These are phyloP conservation scores for Steinernema hermaphroditum DNA, from an alignment of 2,888 invertebrate genomes.

Conservation along the genomic window DNA sequence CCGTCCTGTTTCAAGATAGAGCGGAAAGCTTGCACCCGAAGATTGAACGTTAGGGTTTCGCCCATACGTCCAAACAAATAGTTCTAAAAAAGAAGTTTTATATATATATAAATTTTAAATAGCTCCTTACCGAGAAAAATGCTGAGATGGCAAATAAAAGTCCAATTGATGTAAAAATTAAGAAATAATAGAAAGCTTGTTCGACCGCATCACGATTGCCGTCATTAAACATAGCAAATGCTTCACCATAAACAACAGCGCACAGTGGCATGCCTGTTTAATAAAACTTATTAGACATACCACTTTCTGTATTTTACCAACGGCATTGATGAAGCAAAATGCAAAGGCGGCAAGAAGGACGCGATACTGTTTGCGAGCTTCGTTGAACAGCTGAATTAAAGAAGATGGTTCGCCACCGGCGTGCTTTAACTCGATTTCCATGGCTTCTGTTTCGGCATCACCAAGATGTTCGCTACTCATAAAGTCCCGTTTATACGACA, in stretches of 20 bases:
- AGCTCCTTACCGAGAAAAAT: slow-evolving; percentile 38
- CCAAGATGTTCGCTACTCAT: slow-evolving; percentile 35
- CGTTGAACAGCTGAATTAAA: slow-evolving; percentile 37
- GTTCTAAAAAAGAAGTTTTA: slow-evolving; percentile 24
- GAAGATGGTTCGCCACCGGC: slow-evolving; percentile 37
- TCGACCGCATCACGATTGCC: slow-evolving; percentile 33
- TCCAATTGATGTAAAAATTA: slow-evolving; percentile 34
- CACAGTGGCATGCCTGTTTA: slow-evolving; percentile 37
- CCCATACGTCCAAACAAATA: slow-evolving; percentile 46
- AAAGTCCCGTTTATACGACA: slow-evolving; percentile 39
- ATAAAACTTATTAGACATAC: not conserved
- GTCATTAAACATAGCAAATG: slow-evolving; percentile 62
- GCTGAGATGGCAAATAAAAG: slow-evolving; percentile 33
- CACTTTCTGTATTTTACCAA: slow-evolving; percentile 3
- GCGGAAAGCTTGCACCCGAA: slow-evolving; percentile 48
- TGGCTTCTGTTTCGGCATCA: slow-evolving; percentile 41
- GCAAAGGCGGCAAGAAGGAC: slow-evolving; percentile 33
- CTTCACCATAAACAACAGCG: slow-evolving; percentile 51
- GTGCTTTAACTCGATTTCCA: slow-evolving; percentile 42
- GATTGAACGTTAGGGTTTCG: slow-evolving; percentile 57
- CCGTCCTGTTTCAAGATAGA: slow-evolving; percentile 41
- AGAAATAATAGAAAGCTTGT: slow-evolving; percentile 39
- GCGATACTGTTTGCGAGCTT: slow-evolving; percentile 36
- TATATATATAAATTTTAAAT: too few relatives aligned
- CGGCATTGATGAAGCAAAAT: slow-evolving; percentile 36